Evolutionary conservation across 2,888 invertebrate species (phyloP).

Genomic region (Lochmaea capreae): DNA sequence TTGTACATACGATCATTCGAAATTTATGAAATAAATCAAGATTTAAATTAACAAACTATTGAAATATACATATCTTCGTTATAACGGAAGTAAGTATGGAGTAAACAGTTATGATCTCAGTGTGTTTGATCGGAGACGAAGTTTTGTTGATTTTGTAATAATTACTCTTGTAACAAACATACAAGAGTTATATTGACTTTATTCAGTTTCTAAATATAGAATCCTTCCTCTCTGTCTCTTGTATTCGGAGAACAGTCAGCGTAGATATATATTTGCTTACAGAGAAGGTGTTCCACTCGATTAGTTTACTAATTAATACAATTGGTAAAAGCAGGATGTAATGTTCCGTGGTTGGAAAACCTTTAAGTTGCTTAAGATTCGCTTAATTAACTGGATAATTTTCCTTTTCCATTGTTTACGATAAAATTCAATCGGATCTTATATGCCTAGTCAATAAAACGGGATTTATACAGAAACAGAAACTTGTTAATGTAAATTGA

Average conservation of each 20-base stretch:
- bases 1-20: no score
- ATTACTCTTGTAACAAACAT: neutral
- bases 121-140: no score
- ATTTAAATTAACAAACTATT: no score
- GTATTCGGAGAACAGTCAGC: conserved; percentile 1
- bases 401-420: neutral
- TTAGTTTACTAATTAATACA: conserved; percentile 3
- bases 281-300: conserved; percentile 4
- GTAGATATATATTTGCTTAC: conserved; percentile 3
- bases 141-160: neutral
- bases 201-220: neutral
- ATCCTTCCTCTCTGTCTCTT: neutral
- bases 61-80: neutral
- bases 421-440: neutral
- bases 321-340: conserved; percentile 7
- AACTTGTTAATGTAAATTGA: neutral
- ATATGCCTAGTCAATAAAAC: neutral
- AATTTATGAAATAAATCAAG: no score
- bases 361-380: conserved; percentile 9
- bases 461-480: neutral
- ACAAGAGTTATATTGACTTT: neutral
- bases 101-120: no score
- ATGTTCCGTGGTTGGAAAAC: conserved; percentile 4
- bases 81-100: neutral
- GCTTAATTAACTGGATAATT: conserved; percentile 9